Evolutionary conservation across 2,888 invertebrate species (phyloP), one percentile per base, ranked within the genome.

Genomic region (Drosophila quinaria): DNA sequence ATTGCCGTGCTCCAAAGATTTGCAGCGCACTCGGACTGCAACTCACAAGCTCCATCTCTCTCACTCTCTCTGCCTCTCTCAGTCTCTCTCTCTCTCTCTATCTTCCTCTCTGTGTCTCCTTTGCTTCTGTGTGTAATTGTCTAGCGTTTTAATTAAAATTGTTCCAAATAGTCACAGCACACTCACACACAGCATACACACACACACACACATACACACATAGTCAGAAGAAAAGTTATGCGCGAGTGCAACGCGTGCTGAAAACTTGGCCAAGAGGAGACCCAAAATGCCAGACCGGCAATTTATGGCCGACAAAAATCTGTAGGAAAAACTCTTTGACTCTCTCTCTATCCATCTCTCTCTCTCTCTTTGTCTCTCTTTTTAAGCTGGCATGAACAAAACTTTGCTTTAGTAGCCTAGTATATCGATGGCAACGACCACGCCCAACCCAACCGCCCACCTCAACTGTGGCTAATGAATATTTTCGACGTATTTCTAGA

Each of bases 61-160:
- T 37, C 22, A n/a, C 29, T 9, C 17, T 17, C 1, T 1, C 22
- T 25, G 4, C 5, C 42, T 11, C 19, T 22, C 22, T 35, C 29
- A 3, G 11, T 3, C 31, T 29, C 17, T 10, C 29, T 44, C 29
- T 5, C n/a, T 2, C n/a, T n/a, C 25, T n/a, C 29, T 19, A 19
- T 31, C 17, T 35, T 5, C 15, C 25, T 4, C 46, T 49, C 10
- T 10, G 15, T 13, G 19, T 41, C 42, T 55, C 9, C 29, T 63
- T 65, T 55, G 61, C 72, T 72, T 54, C 63, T 76, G 76, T 70
- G 66, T 85, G 85, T 82, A 80, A 84, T 87, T 87, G 87, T 84
- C 84, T 84, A 80, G 78, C 86, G 86, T 84, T 84, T 84, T 84
- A 84, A 84, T 87, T 84, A 84, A 84, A 84, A 84, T 84, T 87